Evolutionary conservation across 2,888 invertebrate genomes (phyloP), one percentile per base, ranked within the genome.

Genomic region (Lordiphosa andalusiaca): DNA sequence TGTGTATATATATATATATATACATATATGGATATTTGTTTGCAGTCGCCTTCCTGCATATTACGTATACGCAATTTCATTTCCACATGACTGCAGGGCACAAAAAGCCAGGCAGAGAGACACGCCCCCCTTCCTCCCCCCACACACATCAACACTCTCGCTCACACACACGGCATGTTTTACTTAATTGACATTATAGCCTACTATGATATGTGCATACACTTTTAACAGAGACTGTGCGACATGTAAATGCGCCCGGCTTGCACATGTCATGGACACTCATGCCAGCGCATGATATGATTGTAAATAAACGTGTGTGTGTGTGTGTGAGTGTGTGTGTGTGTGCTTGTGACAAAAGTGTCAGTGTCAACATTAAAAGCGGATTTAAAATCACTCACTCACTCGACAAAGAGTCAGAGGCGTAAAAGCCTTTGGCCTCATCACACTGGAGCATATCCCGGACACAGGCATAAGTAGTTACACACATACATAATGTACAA

Each of bases 281-380:
- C 55, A 57, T 49, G 51, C 57, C 51, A 42, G 23, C 42, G 33
- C 33, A 40, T 30, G 36, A 12, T 44, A 23, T 19, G 37, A 36
- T 6, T 41, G 19, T 35, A 47, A 9, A 2, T 52, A 36, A 38
- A 23, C 48, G 69, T 60, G 52, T 53, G 44, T 57, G 40, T 51
- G 69, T 60, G 52, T 53, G 44, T 57, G 40, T 21, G 39, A 35
- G n/a, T 50, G 30, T 19, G 30, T 47, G 2, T 44, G 53, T 52
- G 41, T 21, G 40, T 46, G 64, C 19, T 46, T 38, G 35, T 55
- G 85, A 77, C 84, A 81, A 75, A 84, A 84, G 87, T 86, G 86
- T 86, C 86, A 83, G 86, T 87, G 87, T 86, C 87, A 87, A 87
- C 86, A 87, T 87, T 86, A 84, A 87, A 87, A 87, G 86, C 86